Evolutionary conservation across 2,113 vertebrate genomes (phyloP), one percentile per base, ranked within the genome.

Genomic region (Camelus dromedarius): DNA sequence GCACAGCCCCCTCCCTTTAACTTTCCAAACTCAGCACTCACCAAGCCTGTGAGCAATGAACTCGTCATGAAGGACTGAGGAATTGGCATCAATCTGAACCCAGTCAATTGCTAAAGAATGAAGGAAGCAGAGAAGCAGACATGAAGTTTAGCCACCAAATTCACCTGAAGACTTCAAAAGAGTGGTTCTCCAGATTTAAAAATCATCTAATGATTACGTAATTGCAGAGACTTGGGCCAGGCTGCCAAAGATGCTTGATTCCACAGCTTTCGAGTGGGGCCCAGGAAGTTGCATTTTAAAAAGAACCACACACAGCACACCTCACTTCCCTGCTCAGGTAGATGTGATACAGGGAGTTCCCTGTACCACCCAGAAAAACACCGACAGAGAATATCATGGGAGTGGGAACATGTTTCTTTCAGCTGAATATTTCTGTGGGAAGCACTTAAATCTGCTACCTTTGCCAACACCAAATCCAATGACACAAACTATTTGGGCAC

Each of bases 41-140:
- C 99, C 99, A 32, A 99, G 99, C 97, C 99, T 98, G 98, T 99
- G 99, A 0, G 99, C 99, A 6, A 99, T 99, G 97, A 99, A 99
- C 70, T 99, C 99, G 22, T 99, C 99, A 0, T 99, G 99, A n/a
- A 99, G 99, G 3, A 99, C 99, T 0, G 99, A 99, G 14, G 99
- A 99, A 97, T 99, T 99, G 94, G 99, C 99, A 3, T 99, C 99
- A 5, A 99, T 99, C 97, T 99, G 99, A 67, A 99, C 99, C 99
- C 99, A 99, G 98, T 99, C 99, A 0, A 99, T 99, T 20, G 99
- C 99, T 99, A 96, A 26, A 97, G 50, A 46, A 60, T 8, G 14
- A 30, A 93, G 60, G 73, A 56, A 86, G 95, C 62, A 70, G 35
- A 60, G 76, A 56, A 89, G 95, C 50, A 58, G 35, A 60, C 48